Conservation (phyloP, 2,113 vertebrate genomes). For the Eira barbara region DNA sequence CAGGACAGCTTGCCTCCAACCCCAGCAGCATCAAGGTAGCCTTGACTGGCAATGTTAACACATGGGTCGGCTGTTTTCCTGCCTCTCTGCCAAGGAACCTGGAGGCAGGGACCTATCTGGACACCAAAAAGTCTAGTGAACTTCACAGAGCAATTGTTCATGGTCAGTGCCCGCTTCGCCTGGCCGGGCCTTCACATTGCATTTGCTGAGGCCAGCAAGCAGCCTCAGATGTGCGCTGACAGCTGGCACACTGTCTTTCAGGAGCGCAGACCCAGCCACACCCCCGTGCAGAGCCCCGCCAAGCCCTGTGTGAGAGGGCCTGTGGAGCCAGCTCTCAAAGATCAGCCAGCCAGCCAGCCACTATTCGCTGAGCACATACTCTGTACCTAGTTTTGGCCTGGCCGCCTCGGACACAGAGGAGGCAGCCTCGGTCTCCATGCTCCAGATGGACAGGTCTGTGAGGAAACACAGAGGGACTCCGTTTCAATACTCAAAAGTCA, state of each 20-base stretch:
- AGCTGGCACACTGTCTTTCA: constrained; percentile 66
- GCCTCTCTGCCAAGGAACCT: constrained; percentile 59
- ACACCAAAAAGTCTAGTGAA: constrained; percentile 86
- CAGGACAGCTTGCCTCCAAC: not conserved
- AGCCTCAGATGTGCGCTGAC: constrained; percentile 84
- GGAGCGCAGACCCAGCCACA: constrained; percentile 74
- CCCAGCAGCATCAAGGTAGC: not conserved
- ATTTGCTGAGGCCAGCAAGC: constrained; percentile 83
- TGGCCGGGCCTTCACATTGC: constrained; percentile 83
- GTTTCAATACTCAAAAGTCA: not conserved
- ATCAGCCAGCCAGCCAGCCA: not conserved
- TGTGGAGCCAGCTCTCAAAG: not conserved
- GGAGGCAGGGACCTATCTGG: constrained; percentile 70
- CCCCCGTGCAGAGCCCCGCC: constrained; percentile 55
- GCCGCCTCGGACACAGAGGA: not conserved
- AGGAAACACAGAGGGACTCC: not conserved
- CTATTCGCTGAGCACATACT: not conserved
- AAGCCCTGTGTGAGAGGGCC: not conserved
- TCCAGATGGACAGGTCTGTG: not conserved
- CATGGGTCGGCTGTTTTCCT: constrained; percentile 32
- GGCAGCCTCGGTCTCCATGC: not conserved
- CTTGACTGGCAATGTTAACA: not conserved
- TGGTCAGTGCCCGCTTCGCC: constrained; percentile 85
- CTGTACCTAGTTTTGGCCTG: not conserved
- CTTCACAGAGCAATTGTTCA: constrained; percentile 86